These are phyloP conservation scores for Hylaea fasciaria DNA, from an alignment of 2,888 invertebrate species.

Conservation along the genomic window DNA sequence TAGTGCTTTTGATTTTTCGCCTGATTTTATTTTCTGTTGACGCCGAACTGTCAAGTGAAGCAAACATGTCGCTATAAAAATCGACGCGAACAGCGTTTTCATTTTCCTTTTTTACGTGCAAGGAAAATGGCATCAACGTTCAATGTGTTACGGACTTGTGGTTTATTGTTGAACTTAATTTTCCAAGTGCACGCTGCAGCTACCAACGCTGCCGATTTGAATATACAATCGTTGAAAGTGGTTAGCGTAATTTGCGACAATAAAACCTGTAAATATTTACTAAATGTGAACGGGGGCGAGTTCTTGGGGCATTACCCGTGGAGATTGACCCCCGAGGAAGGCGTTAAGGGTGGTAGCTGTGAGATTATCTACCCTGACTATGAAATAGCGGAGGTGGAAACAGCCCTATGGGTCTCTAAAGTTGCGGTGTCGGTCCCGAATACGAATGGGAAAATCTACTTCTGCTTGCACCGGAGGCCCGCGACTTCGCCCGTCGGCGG, in stretches of 20 bases:
- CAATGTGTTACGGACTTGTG: conserved; percentile 79
- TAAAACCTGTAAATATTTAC: conserved; percentile 78
- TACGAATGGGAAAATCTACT: conserved; percentile 61
- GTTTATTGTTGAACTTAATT: conserved; percentile 68
- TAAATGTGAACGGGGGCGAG: conserved; percentile 70
- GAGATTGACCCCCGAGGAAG: conserved; percentile 69
- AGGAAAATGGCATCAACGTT: conserved; percentile 69
- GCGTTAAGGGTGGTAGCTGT: conserved; percentile 65
- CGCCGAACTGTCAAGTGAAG: conserved; percentile 72
- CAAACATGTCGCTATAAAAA: conserved; percentile 70
- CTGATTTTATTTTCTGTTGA: conserved; percentile 48
- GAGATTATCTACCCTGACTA: conserved; percentile 70
- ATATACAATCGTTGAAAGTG: conserved; percentile 65
- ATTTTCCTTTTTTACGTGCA: conserved; percentile 52
- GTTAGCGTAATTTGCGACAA: conserved; percentile 58
- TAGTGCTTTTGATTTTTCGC: no score
- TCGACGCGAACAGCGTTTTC: conserved; percentile 57
- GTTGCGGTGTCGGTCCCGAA: conserved; percentile 64
- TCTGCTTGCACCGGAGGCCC: conserved; percentile 64
- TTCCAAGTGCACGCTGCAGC: conserved; percentile 58
- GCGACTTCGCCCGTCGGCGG: conserved; percentile 62
- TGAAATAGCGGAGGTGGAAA: conserved; percentile 69
- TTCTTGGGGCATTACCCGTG: conserved; percentile 75
- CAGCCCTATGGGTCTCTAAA: conserved; percentile 59
- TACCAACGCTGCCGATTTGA: conserved; percentile 53